Conservation (phyloP, 37 sponge, comb jelly and placozoan species). For the Bolinopsis microptera region DNA sequence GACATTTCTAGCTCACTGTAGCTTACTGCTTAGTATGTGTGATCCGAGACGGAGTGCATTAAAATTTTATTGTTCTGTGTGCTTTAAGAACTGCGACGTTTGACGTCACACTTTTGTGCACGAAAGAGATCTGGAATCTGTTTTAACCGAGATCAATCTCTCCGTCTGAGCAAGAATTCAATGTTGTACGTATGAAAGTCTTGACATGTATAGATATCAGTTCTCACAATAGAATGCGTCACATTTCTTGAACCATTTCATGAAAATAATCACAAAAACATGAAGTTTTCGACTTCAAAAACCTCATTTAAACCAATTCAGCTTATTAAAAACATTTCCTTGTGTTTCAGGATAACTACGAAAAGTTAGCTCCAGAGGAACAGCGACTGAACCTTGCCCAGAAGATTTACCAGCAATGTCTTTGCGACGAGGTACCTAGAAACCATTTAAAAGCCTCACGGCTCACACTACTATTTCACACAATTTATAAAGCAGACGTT, state of each 20-base stretch:
- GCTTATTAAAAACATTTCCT: background rate
- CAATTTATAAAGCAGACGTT: too few species aligned
- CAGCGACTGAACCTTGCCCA: conserved; percentile 69
- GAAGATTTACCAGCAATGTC: conserved; percentile 76
- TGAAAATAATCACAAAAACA: too few species aligned
- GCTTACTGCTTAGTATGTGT: too few species aligned
- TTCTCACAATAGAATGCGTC: background rate
- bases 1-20: too few species aligned
- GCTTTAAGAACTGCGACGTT: too few species aligned
- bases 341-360: conserved; percentile 68
- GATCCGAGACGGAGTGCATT: too few species aligned
- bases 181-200: background rate
- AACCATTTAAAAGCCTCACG: background rate
- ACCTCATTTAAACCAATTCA: too few species aligned
- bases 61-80: too few species aligned
- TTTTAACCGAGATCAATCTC: background rate
- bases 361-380: conserved; percentile 74
- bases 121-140: background rate
- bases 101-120: background rate
- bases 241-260: too few species aligned
- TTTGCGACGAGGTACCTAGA: conserved; percentile 72
- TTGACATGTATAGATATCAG: background rate
- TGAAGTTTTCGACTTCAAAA: too few species aligned
- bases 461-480: too few species aligned
- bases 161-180: background rate